phyloP scores from a whole-genome alignment of 2,113 vertebrate genomes.

The Eulacestoma nigropectus region DNA sequence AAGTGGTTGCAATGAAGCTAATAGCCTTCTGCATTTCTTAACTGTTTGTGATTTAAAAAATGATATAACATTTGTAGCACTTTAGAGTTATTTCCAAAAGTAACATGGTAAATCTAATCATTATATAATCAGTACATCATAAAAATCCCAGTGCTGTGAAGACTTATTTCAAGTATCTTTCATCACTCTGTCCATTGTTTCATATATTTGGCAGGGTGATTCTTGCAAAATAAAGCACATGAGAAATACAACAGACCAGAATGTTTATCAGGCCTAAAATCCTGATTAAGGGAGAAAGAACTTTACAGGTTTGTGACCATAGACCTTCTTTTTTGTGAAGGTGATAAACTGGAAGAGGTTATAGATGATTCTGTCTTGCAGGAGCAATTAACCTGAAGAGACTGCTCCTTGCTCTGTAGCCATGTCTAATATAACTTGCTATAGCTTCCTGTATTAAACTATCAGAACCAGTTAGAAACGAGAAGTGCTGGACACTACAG shows the following conservation, averaged over 20 bases:
- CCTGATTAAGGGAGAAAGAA: not conserved
- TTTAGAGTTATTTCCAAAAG: constrained; percentile 21
- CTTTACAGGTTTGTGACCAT: not conserved
- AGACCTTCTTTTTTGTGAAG: not conserved
- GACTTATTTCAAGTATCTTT: not conserved
- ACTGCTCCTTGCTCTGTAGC: not conserved
- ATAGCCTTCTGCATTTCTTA: constrained; percentile 61
- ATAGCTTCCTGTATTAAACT: not conserved
- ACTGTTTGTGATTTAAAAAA: constrained; percentile 62
- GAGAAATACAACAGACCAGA: not conserved
- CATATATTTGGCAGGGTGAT: not conserved
- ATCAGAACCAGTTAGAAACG: not conserved
- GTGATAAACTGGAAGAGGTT: not conserved
- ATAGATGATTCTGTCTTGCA: not conserved
- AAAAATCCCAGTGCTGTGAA: not conserved
- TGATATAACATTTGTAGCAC: constrained; percentile 19
- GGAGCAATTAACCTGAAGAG: not conserved
- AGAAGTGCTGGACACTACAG: not conserved
- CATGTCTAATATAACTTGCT: not conserved
- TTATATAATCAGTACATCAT: not conserved
- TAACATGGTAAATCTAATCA: constrained; percentile 32
- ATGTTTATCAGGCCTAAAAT: not conserved
- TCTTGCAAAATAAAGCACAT: not conserved
- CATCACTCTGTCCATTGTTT: not conserved
- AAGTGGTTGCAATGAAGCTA: constrained; percentile 49